Conservation (phyloP, 2,797 vertebrate genomes). For the Podargus strigoides region DNA sequence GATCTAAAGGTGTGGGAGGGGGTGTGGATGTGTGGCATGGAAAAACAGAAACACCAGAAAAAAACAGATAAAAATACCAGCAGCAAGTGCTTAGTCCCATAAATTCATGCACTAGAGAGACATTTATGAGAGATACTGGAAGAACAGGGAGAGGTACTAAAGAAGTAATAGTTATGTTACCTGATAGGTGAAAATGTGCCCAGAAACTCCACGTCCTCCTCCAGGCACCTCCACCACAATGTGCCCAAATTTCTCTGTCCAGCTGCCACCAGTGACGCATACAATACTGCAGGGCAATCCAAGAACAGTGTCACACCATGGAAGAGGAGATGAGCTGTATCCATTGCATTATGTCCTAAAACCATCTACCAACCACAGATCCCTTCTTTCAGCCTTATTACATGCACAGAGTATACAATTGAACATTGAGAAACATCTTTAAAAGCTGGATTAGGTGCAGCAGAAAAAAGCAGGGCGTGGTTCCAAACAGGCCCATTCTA, state of each 20-base stretch:
- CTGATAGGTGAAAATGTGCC: constrained; percentile 88
- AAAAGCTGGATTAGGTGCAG: not conserved
- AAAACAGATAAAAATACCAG: not conserved
- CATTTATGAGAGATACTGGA: not conserved
- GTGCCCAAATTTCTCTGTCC: constrained; percentile 76
- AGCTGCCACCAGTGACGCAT: constrained; percentile 81
- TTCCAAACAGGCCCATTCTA: not conserved
- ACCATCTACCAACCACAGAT: not conserved
- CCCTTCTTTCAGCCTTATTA: not conserved
- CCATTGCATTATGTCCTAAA: not conserved
- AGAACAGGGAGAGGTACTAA: not conserved
- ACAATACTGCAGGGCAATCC: constrained; percentile 83
- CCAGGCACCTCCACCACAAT: constrained; percentile 85
- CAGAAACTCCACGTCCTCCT: constrained; percentile 83
- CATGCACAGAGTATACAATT: not conserved
- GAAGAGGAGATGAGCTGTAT: not conserved
- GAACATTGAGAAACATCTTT: not conserved
- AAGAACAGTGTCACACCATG: not conserved
- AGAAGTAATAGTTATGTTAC: constrained; percentile 64
- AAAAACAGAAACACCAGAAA: not conserved
- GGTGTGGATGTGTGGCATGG: no score
- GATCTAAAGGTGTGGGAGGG: rapidly evolving
- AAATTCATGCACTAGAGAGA: not conserved
- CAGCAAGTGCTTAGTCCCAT: not conserved
- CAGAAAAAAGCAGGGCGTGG: not conserved